Conservation (phyloP, 2,888 invertebrate genomes). For the Cheilosia impressa region DNA sequence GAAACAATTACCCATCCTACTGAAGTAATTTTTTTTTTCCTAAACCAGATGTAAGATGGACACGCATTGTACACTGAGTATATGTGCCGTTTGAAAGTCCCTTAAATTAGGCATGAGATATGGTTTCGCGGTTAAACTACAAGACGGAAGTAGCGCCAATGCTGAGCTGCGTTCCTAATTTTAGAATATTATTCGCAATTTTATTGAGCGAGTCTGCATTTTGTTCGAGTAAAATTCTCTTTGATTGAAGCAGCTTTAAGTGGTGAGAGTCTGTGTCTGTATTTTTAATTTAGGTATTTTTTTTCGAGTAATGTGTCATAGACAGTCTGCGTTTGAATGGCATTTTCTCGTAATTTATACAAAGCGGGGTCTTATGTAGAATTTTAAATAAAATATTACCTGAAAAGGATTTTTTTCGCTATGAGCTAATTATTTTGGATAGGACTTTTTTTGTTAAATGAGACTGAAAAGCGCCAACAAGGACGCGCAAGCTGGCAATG, state of each 20-base stretch:
- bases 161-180: neutral
- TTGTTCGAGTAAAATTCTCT: neutral
- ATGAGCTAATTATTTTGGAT: too few species aligned
- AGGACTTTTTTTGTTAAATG: too few species aligned
- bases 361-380: too few species aligned
- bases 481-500: too few species aligned
- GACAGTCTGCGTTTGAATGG: too few species aligned
- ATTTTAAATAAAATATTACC: too few species aligned
- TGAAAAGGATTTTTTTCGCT: neutral
- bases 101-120: neutral
- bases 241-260: neutral
- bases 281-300: neutral
- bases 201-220: neutral
- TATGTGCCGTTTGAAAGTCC: neutral
- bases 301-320: too few species aligned
- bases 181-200: neutral
- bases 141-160: neutral
- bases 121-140: neutral
- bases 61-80: neutral
- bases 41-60: neutral
- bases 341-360: too few species aligned
- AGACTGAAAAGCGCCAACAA: too few species aligned
- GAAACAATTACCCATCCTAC: constrained; percentile 10
- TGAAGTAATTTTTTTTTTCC: neutral
- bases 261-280: neutral